A percentile compares a stretch with the other conserved stretches of the same genome.
These are phyloP conservation scores for Nicator chloris DNA, from an alignment of 2,113 vertebrate genomes.

Conservation along the genomic window DNA sequence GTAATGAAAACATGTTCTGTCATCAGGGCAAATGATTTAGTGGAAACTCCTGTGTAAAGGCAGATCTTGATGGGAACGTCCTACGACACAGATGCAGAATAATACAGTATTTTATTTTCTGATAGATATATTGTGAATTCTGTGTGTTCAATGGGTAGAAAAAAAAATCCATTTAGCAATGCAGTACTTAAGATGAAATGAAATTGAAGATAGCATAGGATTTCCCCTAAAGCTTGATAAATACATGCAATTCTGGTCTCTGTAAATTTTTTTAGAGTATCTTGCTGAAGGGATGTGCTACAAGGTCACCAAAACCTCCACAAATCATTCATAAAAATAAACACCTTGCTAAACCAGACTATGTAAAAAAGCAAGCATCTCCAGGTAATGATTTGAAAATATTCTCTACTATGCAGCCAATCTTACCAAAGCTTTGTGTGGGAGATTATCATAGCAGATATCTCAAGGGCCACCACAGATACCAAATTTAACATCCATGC, in stretches of 20 bases:
- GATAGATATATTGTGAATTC: background rate
- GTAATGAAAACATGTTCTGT: background rate
- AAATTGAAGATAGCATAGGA: background rate
- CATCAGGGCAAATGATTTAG: background rate
- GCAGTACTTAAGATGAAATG: background rate
- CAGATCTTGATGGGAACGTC: background rate
- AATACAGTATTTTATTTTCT: background rate
- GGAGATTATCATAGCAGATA: background rate
- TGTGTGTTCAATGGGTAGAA: background rate
- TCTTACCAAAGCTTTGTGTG: background rate
- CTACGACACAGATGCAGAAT: background rate
- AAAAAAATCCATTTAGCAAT: background rate
- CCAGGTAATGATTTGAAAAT: background rate
- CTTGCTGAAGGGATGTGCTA: background rate
- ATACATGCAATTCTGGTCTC: background rate
- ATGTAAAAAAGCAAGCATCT: background rate
- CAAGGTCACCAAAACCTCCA: background rate
- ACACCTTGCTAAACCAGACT: background rate
- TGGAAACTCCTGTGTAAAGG: background rate
- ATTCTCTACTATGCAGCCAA: background rate
- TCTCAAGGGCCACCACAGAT: background rate
- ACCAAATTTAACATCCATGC: background rate
- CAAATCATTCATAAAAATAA: background rate
- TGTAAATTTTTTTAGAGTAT: background rate
- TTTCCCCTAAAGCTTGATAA: background rate